These are phyloP conservation scores for Vidua macroura DNA, from an alignment of 2,113 vertebrate genomes.

Conservation along the genomic window DNA sequence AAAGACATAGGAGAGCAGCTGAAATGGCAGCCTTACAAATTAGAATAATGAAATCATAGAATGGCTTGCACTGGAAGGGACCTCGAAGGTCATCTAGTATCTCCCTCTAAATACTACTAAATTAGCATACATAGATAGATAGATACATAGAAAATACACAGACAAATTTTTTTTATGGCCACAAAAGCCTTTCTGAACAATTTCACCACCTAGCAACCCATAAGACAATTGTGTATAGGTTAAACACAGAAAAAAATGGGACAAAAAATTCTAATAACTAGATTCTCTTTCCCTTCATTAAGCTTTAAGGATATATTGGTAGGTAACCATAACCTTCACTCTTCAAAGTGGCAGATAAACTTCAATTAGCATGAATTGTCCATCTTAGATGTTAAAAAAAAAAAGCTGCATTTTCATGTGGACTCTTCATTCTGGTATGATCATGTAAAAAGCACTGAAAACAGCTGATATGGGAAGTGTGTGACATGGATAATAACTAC, in stretches of 20 bases:
- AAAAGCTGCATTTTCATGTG: not conserved
- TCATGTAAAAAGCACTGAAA: not conserved
- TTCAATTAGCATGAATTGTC: not conserved
- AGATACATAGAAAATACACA: not conserved
- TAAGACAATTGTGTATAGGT: not conserved
- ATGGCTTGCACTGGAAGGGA: not conserved
- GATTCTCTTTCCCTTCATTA: not conserved
- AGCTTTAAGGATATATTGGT: not conserved
- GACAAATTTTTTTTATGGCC: not conserved
- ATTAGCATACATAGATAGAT: not conserved
- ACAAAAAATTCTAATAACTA: not conserved
- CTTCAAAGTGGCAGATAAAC: not conserved
- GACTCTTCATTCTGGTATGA: not conserved
- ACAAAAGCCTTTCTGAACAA: not conserved
- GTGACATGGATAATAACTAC: not conserved
- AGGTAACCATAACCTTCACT: not conserved
- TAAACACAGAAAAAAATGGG: not conserved
- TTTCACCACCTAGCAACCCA: not conserved
- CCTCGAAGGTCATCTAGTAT: not conserved
- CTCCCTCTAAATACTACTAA: not conserved
- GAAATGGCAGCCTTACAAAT: not conserved
- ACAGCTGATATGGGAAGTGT: not conserved
- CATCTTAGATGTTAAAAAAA: not conserved
- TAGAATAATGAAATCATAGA: not conserved
- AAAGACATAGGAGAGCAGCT: not conserved